Base-by-base conservation (phyloP, 2,113 vertebrate species). In the Gallinago jamesoni region DNA sequence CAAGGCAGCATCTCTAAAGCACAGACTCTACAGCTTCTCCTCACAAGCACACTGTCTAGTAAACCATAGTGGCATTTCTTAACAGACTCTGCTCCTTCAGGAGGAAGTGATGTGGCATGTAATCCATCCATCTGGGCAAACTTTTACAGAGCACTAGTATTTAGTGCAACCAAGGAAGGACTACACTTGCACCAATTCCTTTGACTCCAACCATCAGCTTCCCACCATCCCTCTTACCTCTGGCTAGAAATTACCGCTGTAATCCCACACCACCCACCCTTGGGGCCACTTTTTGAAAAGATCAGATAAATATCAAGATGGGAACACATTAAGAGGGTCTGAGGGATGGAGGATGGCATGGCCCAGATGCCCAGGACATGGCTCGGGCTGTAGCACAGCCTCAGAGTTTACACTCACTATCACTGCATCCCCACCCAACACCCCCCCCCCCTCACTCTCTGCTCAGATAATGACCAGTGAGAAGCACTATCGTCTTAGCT, bases 401-500 rank as follows among this genome's bases (percentile, higher is more conserved):
- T 62, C 31, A 43, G 30, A 74, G 35, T 4, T 68, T 2, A 18
- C 11, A 7, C 39, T 37, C 15, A 7, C 39, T 37, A 10, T 33
- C 12, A 1, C 20, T 8, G 7, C 31, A 52, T 28, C 66, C 66
- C 64, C 8, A 2, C 53, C 45, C 3, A 4, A 25, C 19, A 37
- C 63, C 41, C 39, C 39, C 39, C 10, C 27, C 37, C 31, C 23
- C 1, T n/a, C 0, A 0, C 72, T 53, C 72, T 68, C 52, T 12
- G 3, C 50, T 41, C 76, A 6, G 67, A 7, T 9, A 52, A 68
- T 9, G 55, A 41, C 59, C 0, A 0, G 8, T 20, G 33, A 55
- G 62, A 63, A 68, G 70, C 69, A 74, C 25, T 16, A 59, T 4
- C 27, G 7, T 27, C 7, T 43, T 7, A 37, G 27, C 50, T 85